Conservation (phyloP, 2,888 invertebrate species). For the Trichogramma dendrolimi region DNA sequence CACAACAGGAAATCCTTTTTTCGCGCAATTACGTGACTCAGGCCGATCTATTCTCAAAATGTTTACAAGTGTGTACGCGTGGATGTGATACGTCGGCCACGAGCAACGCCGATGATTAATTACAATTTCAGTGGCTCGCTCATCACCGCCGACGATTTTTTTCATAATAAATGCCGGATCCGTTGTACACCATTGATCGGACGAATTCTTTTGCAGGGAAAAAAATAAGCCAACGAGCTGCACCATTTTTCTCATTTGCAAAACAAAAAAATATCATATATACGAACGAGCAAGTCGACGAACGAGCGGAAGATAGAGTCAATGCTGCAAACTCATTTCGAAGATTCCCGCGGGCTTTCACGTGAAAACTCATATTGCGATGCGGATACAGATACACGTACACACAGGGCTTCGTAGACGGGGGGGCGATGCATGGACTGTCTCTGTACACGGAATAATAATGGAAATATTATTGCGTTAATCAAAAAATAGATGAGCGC, state of each 20-base stretch:
- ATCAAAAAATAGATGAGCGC: slow-evolving; percentile 22
- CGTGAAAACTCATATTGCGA: slow-evolving; percentile 20
- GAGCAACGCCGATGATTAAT: too few species aligned
- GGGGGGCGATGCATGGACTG: too few species aligned
- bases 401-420: neutral
- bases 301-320: too few species aligned
- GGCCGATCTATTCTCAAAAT: slow-evolving; percentile 36
- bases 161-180: too few species aligned
- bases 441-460: neutral
- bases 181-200: too few species aligned
- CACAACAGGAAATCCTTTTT: slow-evolving; percentile 51
- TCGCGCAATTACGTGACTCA: slow-evolving; percentile 49
- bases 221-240: neutral
- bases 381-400: slow-evolving; percentile 7
- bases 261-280: neutral
- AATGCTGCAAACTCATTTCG: slow-evolving; percentile 19
- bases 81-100: neutral
- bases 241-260: neutral
- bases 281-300: slow-evolving; percentile 17
- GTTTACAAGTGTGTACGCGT: neutral
- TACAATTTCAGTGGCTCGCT: too few species aligned
- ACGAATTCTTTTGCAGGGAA: neutral
- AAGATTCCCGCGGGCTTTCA: slow-evolving; percentile 25
- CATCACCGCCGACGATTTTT: too few species aligned
- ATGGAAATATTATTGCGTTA: slow-evolving; percentile 26